Conservation (phyloP, 2,888 invertebrate species). For the Drosophila stalkeri region DNA sequence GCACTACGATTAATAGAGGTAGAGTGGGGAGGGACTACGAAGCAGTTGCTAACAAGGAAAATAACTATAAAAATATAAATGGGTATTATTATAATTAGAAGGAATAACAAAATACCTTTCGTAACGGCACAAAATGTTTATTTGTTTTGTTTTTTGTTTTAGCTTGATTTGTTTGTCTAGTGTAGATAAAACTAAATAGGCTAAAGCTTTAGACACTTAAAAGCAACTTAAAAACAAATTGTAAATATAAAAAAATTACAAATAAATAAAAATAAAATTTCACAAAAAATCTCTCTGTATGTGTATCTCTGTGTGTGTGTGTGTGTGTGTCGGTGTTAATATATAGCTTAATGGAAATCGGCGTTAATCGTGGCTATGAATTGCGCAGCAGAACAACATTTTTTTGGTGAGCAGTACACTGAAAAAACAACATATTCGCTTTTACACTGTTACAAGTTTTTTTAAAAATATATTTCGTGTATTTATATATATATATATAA, state of each 20-base stretch:
- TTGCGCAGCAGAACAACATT: slow-evolving; percentile 76
- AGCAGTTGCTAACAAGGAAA: slow-evolving; percentile 11
- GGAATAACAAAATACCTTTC: slow-evolving; percentile 54
- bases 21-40: too few relatives aligned
- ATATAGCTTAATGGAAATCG: slow-evolving; percentile 77
- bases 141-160: slow-evolving; percentile 12
- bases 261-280: slow-evolving; percentile 11
- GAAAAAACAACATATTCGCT: slow-evolving; percentile 80
- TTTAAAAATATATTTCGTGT: slow-evolving; percentile 32
- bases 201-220: slow-evolving; percentile 60
- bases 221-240: slow-evolving; percentile 48
- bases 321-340: slow-evolving; percentile 37
- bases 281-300: slow-evolving; percentile 13
- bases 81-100: slow-evolving; percentile 21
- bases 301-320: slow-evolving; percentile 29
- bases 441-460: slow-evolving; percentile 79
- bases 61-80: slow-evolving; percentile 4
- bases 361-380: slow-evolving; percentile 74
- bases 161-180: slow-evolving; percentile 42
- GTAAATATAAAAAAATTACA: slow-evolving; percentile 22
- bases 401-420: slow-evolving; percentile 78
- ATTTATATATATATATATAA: slow-evolving; percentile 37
- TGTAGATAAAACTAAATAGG: slow-evolving; percentile 37
- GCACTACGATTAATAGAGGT: slow-evolving; percentile 15
- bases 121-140: slow-evolving; percentile 52